Conservation (phyloP, 2,888 invertebrate species). For the Seladonia tumulorum region DNA sequence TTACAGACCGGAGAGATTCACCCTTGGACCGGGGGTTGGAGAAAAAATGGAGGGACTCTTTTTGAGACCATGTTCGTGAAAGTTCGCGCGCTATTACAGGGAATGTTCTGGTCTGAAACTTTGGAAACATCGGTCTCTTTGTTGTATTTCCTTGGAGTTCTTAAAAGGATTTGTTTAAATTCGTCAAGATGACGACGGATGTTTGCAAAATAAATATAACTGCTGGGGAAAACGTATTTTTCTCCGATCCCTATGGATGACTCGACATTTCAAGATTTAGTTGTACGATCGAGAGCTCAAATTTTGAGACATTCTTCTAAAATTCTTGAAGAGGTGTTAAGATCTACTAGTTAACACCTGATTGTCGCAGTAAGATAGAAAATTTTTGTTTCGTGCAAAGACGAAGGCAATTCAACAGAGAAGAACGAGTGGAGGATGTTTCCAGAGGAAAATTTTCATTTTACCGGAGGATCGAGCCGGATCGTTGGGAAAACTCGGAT, state of each 20-base stretch:
- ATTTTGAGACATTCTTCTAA: not conserved
- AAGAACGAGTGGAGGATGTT: not conserved
- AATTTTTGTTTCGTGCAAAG: not conserved
- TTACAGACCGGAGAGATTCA: slow-evolving; percentile 53
- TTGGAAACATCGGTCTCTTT: not conserved
- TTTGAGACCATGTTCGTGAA: not conserved
- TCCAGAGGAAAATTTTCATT: slow-evolving; percentile 3
- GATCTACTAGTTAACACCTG: not conserved
- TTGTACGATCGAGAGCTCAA: not conserved
- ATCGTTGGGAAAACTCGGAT: slow-evolving; percentile 25
- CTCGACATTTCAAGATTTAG: not conserved
- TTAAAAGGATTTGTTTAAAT: not conserved
- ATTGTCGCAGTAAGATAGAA: not conserved
- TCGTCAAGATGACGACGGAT: not conserved
- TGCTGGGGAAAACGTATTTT: not conserved
- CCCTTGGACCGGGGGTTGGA: slow-evolving; percentile 32
- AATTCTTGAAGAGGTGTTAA: too few species aligned
- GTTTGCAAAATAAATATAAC: not conserved
- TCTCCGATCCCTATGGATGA: too few species aligned
- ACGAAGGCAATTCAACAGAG: not conserved
- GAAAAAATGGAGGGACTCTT: slow-evolving; percentile 17
- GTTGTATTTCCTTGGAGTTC: not conserved
- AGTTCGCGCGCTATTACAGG: not conserved
- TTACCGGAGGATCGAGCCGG: not conserved
- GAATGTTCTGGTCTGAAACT: too few species aligned